Percentiles rank a stretch among this genome's conserved stretches.
Conservation (phyloP, 1,140 invertebrate genomes). For the Xylocopa sonorina region DNA sequence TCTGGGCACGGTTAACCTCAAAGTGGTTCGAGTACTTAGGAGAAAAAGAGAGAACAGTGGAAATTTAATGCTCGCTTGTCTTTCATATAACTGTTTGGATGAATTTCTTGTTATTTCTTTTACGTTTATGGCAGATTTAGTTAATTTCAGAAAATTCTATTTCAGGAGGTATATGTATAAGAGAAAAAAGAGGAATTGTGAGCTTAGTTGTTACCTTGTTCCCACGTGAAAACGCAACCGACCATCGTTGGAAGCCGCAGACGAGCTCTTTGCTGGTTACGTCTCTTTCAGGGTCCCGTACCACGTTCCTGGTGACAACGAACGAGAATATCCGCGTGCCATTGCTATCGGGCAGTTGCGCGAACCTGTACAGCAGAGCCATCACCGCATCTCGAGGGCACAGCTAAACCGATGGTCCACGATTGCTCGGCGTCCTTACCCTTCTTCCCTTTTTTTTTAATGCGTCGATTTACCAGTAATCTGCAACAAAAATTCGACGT, state of each 20-base stretch:
- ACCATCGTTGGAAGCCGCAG: constrained; percentile 93
- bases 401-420: constrained; percentile 56
- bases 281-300: constrained; percentile 90
- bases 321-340: constrained; percentile 94
- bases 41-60: too few relatives aligned
- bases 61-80: too few relatives aligned
- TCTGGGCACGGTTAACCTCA: too few relatives aligned
- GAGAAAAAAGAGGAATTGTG: too few relatives aligned
- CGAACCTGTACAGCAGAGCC: constrained; percentile 93
- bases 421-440: constrained; percentile 18
- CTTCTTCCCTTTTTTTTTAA: too few relatives aligned
- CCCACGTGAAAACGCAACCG: constrained; percentile 91
- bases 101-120: too few relatives aligned
- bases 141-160: too few relatives aligned
- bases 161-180: too few relatives aligned
- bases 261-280: constrained; percentile 93
- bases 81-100: too few relatives aligned
- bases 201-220: constrained; percentile 84
- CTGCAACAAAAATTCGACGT: constrained; percentile 24
- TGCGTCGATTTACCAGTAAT: neutral
- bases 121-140: too few relatives aligned
- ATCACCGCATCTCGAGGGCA: constrained; percentile 83
- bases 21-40: too few relatives aligned
- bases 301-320: constrained; percentile 90
- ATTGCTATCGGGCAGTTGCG: constrained; percentile 91